These are phyloP conservation scores for Hydraecia micacea DNA, from an alignment of 2,888 invertebrate genomes.

Conservation along the genomic window DNA sequence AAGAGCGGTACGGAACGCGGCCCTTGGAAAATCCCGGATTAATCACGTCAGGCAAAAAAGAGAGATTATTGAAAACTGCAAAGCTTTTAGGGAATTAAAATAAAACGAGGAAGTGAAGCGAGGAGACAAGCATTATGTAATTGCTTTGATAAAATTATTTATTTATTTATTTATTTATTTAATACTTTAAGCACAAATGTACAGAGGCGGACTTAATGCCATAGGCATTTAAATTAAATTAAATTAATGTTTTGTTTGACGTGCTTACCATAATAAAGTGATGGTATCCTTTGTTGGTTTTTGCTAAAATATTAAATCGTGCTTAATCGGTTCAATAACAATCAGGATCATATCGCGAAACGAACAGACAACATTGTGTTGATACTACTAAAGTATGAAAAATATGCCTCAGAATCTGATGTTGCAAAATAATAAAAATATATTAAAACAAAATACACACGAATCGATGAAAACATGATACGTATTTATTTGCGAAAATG, in stretches of 20 bases:
- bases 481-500: background rate
- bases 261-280: background rate
- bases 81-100: conserved; percentile 60
- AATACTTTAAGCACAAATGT: too few species aligned
- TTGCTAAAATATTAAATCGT: background rate
- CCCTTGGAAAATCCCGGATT: conserved; percentile 44
- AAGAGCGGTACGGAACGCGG: conserved; percentile 2
- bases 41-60: conserved; percentile 48
- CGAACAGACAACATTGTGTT: background rate
- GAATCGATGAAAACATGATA: background rate
- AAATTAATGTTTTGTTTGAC: conserved; percentile 45
- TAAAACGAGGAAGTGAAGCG: conserved; percentile 41
- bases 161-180: too few species aligned
- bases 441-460: background rate
- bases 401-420: background rate
- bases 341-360: background rate
- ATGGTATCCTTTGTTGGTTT: background rate
- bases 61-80: conserved; percentile 61
- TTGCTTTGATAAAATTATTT: conserved; percentile 42
- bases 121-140: conserved; percentile 51
- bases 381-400: background rate
- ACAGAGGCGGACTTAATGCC: too few species aligned
- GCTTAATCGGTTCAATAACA: background rate
- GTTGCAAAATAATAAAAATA: background rate
- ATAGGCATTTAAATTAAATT: too few species aligned